Conservation (phyloP, 2,797 vertebrate genomes). For the Hippopotamyrus pictus region DNA sequence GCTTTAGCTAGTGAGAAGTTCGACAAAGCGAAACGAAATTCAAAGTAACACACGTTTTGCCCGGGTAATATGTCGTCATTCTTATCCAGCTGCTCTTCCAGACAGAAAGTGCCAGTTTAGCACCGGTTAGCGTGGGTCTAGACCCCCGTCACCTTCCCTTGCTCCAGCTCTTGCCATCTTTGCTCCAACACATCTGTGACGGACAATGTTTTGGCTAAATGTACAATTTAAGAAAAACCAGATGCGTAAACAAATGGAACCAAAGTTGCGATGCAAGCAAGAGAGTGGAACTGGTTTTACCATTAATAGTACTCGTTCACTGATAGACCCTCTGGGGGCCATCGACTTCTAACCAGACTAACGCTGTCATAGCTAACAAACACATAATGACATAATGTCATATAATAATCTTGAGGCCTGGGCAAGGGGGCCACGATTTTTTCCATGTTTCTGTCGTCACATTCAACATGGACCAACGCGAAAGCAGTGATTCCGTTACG, state of each 20-base stretch:
- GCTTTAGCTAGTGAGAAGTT: constrained; percentile 88
- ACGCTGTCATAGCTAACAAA: not conserved
- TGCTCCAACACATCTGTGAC: constrained; percentile 13
- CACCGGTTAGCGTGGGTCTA: not conserved
- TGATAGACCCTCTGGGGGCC: not conserved
- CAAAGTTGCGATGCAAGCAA: not conserved
- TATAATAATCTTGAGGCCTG: not conserved
- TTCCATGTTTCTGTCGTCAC: not conserved
- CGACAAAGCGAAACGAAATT: constrained; percentile 63
- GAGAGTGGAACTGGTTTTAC: not conserved
- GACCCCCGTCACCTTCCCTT: not conserved
- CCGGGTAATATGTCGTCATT: constrained; percentile 1
- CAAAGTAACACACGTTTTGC: constrained; percentile 20
- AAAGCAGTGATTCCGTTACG: not conserved
- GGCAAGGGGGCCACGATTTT: not conserved
- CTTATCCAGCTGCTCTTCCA: constrained; percentile 16
- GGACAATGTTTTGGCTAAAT: not conserved
- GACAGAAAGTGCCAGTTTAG: not conserved
- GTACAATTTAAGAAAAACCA: not conserved
- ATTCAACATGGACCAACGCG: not conserved
- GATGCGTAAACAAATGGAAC: not conserved
- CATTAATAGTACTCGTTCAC: not conserved
- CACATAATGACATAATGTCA: not conserved
- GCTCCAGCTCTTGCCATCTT: not conserved
- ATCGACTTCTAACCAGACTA: not conserved